Evolutionary conservation across 1,140 invertebrate species (phyloP), one percentile per base, ranked within the genome.

Genomic region (Plutomurus gul): DNA sequence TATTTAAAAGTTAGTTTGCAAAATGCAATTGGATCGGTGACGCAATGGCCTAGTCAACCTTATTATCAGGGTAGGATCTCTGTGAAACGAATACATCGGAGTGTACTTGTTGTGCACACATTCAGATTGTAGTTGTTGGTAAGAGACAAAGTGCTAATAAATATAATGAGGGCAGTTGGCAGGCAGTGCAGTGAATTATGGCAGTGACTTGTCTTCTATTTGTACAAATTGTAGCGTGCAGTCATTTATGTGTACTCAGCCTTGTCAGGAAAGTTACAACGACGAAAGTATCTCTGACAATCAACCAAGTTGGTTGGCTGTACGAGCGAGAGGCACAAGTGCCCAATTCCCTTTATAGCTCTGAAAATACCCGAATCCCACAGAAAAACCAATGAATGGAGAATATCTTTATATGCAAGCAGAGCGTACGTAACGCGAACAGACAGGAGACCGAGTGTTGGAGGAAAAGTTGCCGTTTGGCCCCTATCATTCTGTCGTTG

Each of bases 271-370:
- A 33, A 16, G 10, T 65, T 65, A 25, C 2, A 16, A 16, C 13
- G 33, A n/a, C 43, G 4, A 18, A 20, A 6, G 20, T 18, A 47
- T 47, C n/a, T 47, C 43, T 16, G 39, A 43, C 39, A 43, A 43
- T 13, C n/a, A 43, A 43, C 2, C 11, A 43, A 13, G n/a, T 43
- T 43, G 39, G n/a, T 43, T 43, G 10, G 2, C 39, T 43, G 39
- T n/a, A 43, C 39, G 11, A 43, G n/a, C n/a, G n/a, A 43, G 11
- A 43, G 11, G 11, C 11, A 3, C 27, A 65, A 65, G 27, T 65
- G 56, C 25, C 56, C 56, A 65, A 65, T 65, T 65, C 56, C 56
- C 56, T 65, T 65, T 65, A 65, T 65, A 65, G 56, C 56, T 30
- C 27, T 30, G 36, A 30, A 65, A 65, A 65, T 65, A 65, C 36